Evolutionary conservation across 2,888 invertebrate species (phyloP).

Genomic region (Miltochrista miniata): DNA sequence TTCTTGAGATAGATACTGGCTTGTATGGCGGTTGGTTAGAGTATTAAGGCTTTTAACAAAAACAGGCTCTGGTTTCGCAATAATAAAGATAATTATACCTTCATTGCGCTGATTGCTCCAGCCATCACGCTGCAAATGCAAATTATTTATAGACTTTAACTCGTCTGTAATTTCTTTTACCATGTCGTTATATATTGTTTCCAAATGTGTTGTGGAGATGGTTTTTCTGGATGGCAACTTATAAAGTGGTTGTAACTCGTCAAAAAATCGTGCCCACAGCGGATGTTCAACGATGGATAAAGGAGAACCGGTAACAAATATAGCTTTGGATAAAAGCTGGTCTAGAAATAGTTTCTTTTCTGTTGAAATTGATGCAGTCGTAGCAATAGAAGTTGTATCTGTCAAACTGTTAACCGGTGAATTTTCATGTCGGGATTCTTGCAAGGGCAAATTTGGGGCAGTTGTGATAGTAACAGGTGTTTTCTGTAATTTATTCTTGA

Average conservation of each 20-base stretch:
- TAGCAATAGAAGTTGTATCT: background rate
- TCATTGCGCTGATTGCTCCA: slow-evolving; percentile 18
- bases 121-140: slow-evolving; percentile 13
- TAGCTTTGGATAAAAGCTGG: background rate
- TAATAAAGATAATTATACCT: slow-evolving; percentile 14
- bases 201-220: slow-evolving; percentile 13
- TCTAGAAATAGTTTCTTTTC: background rate
- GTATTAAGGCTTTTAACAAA: slow-evolving; percentile 18
- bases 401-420: background rate
- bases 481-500: background rate
- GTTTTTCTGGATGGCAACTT: slow-evolving; percentile 15
- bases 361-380: background rate
- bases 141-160: slow-evolving; percentile 10
- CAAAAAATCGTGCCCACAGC: slow-evolving; percentile 14
- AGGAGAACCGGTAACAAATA: background rate
- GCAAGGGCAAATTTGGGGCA: background rate
- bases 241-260: slow-evolving; percentile 8
- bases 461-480: background rate
- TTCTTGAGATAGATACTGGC: slow-evolving; percentile 13
- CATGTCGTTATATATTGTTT: slow-evolving; percentile 14
- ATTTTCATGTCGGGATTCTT: background rate
- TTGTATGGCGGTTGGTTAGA: slow-evolving; percentile 13
- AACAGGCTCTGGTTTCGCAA: slow-evolving; percentile 18
- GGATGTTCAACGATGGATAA: slow-evolving; percentile 14
- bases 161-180: slow-evolving; percentile 12